Evolutionary conservation across 2,797 vertebrate species (phyloP).

Genomic region (Enoplosus armatus): DNA sequence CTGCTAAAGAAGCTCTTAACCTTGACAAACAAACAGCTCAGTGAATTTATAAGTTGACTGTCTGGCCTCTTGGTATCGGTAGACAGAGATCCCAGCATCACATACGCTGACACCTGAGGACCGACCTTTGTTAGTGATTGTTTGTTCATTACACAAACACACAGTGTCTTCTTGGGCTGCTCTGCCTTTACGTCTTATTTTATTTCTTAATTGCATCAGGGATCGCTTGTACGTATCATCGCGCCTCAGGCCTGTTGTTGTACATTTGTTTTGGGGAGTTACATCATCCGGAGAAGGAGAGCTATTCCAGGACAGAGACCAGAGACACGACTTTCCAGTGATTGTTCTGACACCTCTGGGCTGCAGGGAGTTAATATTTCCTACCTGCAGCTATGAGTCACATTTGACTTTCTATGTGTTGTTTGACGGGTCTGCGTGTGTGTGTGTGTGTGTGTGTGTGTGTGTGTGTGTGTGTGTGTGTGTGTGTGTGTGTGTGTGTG

Average conservation of each 20-base stretch:
- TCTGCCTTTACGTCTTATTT: slow-evolving; percentile 29
- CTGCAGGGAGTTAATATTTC: slow-evolving; percentile 75
- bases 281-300: slow-evolving; percentile 61
- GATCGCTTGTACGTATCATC: slow-evolving; percentile 14
- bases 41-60: slow-evolving; percentile 41
- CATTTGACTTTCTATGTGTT: slow-evolving; percentile 51
- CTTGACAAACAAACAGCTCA: slow-evolving; percentile 60
- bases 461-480: slow-evolving; percentile 45
- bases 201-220: slow-evolving; percentile 55
- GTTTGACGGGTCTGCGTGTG: slow-evolving; percentile 34
- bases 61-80: slow-evolving; percentile 4
- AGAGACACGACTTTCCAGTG: slow-evolving; percentile 59
- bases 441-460: slow-evolving; percentile 1
- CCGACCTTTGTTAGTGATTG: neutral
- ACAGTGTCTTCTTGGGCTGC: neutral
- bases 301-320: slow-evolving; percentile 62
- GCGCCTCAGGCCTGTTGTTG: slow-evolving; percentile 49
- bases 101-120: slow-evolving; percentile 22
- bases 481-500: slow-evolving; percentile 50
- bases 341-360: slow-evolving; percentile 74
- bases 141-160: slow-evolving; percentile 20
- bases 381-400: slow-evolving; percentile 78
- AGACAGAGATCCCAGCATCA: slow-evolving; percentile 15
- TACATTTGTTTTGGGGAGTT: slow-evolving; percentile 59
- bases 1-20: slow-evolving; percentile 46